Evolutionary conservation across 2,113 vertebrate species (phyloP).

Genomic region (Aptenodytes forsteri): DNA sequence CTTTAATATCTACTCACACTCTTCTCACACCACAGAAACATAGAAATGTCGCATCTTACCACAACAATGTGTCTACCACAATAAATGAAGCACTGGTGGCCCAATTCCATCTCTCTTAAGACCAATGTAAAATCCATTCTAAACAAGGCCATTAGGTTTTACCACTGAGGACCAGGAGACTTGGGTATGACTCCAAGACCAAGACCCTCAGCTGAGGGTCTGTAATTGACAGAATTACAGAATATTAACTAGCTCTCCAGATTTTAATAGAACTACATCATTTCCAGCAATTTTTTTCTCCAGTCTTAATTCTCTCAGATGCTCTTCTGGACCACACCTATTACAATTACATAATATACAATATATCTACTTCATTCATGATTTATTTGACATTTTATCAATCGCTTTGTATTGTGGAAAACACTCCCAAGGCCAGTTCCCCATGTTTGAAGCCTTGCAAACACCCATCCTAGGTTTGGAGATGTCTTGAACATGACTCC

Average conservation of each 20-base stretch:
- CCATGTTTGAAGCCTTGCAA: not conserved
- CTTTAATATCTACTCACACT: not conserved
- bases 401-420: not conserved
- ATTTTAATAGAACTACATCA: not conserved
- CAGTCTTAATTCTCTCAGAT: not conserved
- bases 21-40: not conserved
- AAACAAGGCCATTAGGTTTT: not conserved
- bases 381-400: not conserved
- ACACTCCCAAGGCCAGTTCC: not conserved
- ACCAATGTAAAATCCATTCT: not conserved
- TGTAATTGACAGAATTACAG: not conserved
- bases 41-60: not conserved
- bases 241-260: not conserved
- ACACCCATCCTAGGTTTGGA: not conserved
- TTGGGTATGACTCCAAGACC: not conserved
- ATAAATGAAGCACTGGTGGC: not conserved
- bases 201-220: not conserved
- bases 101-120: not conserved
- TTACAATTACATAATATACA: not conserved
- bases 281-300: not conserved
- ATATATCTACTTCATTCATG: not conserved
- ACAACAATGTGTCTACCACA: not conserved
- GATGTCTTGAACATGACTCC: not conserved
- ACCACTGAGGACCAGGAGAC: not conserved
- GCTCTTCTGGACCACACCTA: not conserved